Evolutionary conservation across 2,888 invertebrate genomes (phyloP), one percentile per base, ranked within the genome.

Genomic region (Chymomyza procnemis): DNA sequence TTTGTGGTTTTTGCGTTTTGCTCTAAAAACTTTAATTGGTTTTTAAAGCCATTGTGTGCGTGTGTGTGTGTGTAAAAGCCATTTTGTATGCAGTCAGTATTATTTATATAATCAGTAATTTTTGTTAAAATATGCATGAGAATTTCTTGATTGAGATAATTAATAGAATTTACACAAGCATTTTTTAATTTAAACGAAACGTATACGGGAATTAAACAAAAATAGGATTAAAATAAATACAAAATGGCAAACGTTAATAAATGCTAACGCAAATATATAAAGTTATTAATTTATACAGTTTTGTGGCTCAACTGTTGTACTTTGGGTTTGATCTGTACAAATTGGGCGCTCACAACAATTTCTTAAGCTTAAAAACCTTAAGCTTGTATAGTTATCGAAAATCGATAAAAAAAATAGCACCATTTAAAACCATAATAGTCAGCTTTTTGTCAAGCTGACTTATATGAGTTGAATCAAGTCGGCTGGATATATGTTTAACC

Each of bases 1-100:
- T 50, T 77, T 84, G 81, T 69, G 78, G 78, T 65, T 81, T 75
- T 73, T 69, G 48, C 58, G 65, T 67, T 75, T 76, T 57, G 48
- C 70, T 72, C 71, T 19, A 70, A 77, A 16, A 79, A 77, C 77
- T 74, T 77, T 70, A 81, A 81, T 81, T 83, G 84, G 75, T 81
- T 80, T 80, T 79, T 71, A 80, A 73, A 73, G 77, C 77, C 79
- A 69, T 71, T 69, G 3, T 41, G 12, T 41, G 54, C 58, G 46
- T 66, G 52, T 57, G 46, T 61, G 26, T 61, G 34, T 6, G 46
- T 57, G 12, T 58, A 14, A 5, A 22, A 47, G 14, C n/a, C 47
- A 12, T 63, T 19, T 46, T 46, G 18, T 4, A 61, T 64, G 18
- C 58, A 68, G 52, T 52, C 30, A 18, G 14, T 6, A 4, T 1